Evolutionary conservation across 2,888 invertebrate species (phyloP).

Genomic region (Ditylenchus weischeri): DNA sequence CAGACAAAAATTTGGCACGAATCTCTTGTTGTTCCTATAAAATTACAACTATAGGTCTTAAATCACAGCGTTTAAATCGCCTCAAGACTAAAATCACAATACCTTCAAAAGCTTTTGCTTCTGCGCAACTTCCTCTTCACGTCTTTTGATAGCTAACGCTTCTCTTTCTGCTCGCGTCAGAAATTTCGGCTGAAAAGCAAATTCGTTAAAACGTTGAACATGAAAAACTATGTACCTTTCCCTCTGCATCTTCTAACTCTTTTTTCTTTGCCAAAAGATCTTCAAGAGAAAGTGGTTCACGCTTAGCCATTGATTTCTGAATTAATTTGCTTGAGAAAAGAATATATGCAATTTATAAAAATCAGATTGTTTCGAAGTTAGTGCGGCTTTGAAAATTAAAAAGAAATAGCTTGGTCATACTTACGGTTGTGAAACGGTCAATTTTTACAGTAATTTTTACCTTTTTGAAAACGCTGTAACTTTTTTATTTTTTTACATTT

Average conservation of each 20-base stretch:
- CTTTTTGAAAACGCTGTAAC: no score
- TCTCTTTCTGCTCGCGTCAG: slow-evolving; percentile 91
- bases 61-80: no score
- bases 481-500: no score
- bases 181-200: slow-evolving; percentile 74
- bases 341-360: no score
- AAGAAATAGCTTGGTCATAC: no score
- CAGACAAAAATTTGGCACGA: slow-evolving; percentile 61
- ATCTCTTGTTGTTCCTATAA: slow-evolving; percentile 69
- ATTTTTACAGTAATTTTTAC: no score
- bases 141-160: slow-evolving; percentile 78
- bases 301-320: slow-evolving; percentile 34
- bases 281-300: slow-evolving; percentile 88
- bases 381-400: no score
- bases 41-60: no score
- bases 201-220: slow-evolving; percentile 6
- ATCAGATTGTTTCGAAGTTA: no score
- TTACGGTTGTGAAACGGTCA: no score
- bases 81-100: no score
- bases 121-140: slow-evolving; percentile 80
- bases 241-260: slow-evolving; percentile 86
- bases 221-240: slow-evolving; percentile 67
- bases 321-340: no score
- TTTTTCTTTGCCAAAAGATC: slow-evolving; percentile 92
- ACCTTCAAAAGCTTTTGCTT: slow-evolving; percentile 68